These are phyloP conservation scores for Sminthopsis crassicaudata DNA, from an alignment of 2,113 vertebrate species.

Conservation along the genomic window DNA sequence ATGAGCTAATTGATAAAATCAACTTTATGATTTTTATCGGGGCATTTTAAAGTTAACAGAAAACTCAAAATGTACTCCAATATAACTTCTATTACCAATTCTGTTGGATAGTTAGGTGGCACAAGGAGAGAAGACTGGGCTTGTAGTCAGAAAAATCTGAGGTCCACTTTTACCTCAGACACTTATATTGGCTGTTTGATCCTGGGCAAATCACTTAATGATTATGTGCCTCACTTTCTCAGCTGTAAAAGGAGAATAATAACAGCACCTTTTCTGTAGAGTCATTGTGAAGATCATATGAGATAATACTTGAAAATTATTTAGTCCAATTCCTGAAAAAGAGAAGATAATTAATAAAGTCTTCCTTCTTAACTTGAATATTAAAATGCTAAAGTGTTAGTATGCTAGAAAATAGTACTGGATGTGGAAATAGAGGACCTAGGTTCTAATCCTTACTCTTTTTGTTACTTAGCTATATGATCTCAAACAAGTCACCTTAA, in stretches of 20 bases:
- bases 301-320: not conserved
- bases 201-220: not conserved
- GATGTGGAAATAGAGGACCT: not conserved
- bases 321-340: not conserved
- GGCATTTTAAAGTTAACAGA: not conserved
- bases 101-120: not conserved
- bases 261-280: not conserved
- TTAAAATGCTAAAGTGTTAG: not conserved
- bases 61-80: not conserved
- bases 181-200: not conserved
- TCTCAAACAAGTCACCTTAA: not conserved
- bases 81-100: not conserved
- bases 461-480: not conserved
- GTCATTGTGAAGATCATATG: not conserved
- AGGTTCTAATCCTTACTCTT: not conserved
- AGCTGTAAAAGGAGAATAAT: not conserved
- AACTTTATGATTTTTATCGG: not conserved
- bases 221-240: not conserved
- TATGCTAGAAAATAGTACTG: not conserved
- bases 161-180: not conserved
- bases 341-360: not conserved
- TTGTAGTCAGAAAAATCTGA: not conserved
- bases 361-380: not conserved
- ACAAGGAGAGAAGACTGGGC: not conserved
- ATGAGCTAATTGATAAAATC: not conserved